Conservation (phyloP, 2,113 vertebrate species). For the Hiodon alosoides region DNA sequence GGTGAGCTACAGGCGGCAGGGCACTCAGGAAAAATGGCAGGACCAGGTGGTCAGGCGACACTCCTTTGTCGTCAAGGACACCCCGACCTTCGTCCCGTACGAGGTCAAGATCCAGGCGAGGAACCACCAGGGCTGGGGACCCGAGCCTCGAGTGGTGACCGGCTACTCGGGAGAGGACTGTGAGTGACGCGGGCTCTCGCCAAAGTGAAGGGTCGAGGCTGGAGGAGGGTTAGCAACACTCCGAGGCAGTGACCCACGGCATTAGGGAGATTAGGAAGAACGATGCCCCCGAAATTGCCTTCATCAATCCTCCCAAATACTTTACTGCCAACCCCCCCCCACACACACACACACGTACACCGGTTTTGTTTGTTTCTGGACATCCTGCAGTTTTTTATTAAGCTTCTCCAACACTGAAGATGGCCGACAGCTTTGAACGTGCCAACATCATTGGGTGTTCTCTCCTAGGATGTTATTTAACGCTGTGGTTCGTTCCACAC, state of each 20-base stretch:
- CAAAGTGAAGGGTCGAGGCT: background rate
- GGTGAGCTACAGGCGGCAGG: constrained; percentile 78
- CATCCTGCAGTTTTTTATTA: too few relatives aligned
- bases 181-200: constrained; percentile 55
- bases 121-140: constrained; percentile 78
- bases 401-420: too few relatives aligned
- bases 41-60: constrained; percentile 80
- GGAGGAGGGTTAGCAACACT: background rate
- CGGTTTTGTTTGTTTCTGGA: too few relatives aligned
- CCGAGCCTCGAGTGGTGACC: constrained; percentile 67
- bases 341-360: too few relatives aligned
- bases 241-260: background rate
- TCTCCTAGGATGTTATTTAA: too few relatives aligned
- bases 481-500: too few relatives aligned
- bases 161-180: constrained; percentile 91
- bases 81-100: constrained; percentile 83
- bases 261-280: background rate
- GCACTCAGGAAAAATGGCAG: constrained; percentile 68
- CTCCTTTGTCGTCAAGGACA: constrained; percentile 72
- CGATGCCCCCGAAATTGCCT: too few relatives aligned
- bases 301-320: too few relatives aligned
- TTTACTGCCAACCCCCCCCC: too few relatives aligned
- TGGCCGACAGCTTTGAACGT: too few relatives aligned
- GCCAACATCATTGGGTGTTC: too few relatives aligned
- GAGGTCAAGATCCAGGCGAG: constrained; percentile 85